Percentiles rank a stretch among this genome's conserved stretches.
phyloP scores from a whole-genome alignment of 2,888 invertebrate species.

The Rhopalosiphum nymphaeae region DNA sequence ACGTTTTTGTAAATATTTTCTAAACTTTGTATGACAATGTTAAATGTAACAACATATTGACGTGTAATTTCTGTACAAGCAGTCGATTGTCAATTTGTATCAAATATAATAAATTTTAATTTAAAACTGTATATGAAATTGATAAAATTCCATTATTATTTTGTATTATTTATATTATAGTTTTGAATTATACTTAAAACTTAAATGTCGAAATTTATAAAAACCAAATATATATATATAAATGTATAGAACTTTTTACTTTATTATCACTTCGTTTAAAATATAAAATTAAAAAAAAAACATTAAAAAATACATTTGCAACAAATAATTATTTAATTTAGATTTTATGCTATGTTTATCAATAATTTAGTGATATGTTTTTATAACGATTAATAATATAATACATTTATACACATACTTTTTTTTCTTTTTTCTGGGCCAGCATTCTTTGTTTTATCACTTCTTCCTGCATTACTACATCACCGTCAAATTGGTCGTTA shows the following conservation, averaged over 20 bases:
- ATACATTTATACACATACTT: neutral
- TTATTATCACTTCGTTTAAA: neutral
- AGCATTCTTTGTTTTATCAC: neutral
- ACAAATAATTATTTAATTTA: neutral
- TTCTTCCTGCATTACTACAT: conserved; percentile 9
- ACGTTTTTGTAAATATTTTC: neutral
- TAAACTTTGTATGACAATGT: neutral
- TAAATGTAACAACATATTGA: neutral
- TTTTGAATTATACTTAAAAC: neutral
- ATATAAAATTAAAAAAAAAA: neutral
- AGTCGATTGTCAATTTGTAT: neutral
- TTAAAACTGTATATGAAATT: neutral
- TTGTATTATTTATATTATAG: neutral
- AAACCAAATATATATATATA: neutral
- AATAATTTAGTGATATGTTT: neutral
- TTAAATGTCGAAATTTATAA: neutral
- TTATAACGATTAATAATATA: neutral
- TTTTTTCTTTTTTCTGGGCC: conserved; percentile 50
- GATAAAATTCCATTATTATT: neutral
- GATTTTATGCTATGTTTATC: neutral
- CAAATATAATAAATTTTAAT: too few species aligned
- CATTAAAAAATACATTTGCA: neutral
- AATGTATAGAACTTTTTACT: neutral
- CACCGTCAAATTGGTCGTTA: neutral
- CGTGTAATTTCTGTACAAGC: neutral